A percentile compares a stretch with the other conserved stretches of the same genome.
These are phyloP conservation scores for Colostygia pectinataria DNA, from an alignment of 2,888 invertebrate genomes.

Conservation along the genomic window DNA sequence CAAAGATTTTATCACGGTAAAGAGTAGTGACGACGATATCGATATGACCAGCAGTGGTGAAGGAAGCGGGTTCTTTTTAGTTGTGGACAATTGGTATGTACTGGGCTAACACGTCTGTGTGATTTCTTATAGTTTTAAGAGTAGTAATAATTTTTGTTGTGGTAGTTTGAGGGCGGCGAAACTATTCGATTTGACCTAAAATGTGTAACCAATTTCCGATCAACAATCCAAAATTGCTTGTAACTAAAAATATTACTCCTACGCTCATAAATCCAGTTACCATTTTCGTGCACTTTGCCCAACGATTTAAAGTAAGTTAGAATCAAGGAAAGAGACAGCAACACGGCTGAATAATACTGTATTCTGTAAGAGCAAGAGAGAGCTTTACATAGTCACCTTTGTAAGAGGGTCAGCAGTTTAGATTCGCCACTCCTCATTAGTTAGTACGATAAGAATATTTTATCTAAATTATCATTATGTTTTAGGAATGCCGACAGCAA, in stretches of 20 bases:
- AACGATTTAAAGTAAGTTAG: too few species aligned
- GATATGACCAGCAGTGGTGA: constrained; percentile 59
- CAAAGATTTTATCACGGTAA: constrained; percentile 69
- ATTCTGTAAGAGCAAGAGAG: too few species aligned
- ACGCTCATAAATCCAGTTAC: too few species aligned
- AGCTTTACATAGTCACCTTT: too few species aligned
- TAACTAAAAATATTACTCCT: too few species aligned
- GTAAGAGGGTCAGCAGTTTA: too few species aligned
- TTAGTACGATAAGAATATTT: background rate
- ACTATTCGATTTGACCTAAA: constrained; percentile 10
- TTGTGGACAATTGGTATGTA: constrained; percentile 73
- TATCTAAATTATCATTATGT: constrained; percentile 43
- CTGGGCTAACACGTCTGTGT: constrained; percentile 42
- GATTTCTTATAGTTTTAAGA: constrained; percentile 25
- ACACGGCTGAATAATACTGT: too few species aligned
- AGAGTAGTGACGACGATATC: constrained; percentile 69
- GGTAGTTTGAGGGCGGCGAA: constrained; percentile 30
- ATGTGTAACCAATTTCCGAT: too few species aligned
- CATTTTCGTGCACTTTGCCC: too few species aligned
- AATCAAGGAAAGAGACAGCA: too few species aligned
- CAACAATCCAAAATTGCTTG: too few species aligned
- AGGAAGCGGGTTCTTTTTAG: constrained; percentile 68
- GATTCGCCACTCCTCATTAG: constrained; percentile 37
- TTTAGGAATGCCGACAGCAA: constrained; percentile 75
- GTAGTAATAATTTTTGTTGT: constrained; percentile 2